These are phyloP conservation scores for Sinohyriopsis cumingii DNA, from an alignment of 2,888 invertebrate species.

Conservation along the genomic window DNA sequence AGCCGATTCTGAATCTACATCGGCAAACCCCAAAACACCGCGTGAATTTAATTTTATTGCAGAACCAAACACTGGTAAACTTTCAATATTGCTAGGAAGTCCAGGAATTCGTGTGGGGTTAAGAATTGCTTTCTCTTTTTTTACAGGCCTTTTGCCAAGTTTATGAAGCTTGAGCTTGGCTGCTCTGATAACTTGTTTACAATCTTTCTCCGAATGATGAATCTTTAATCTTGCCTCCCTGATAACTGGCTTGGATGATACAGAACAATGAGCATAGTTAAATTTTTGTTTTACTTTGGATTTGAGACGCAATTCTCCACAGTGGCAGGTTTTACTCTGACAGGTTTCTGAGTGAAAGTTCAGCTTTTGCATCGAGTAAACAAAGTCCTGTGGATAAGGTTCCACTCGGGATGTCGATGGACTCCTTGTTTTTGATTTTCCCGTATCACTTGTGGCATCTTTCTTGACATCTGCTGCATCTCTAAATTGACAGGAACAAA, in stretches of 20 bases:
- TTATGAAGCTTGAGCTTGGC: slow-evolving; percentile 54
- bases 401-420: slow-evolving; percentile 27
- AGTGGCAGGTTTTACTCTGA: slow-evolving; percentile 43
- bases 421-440: slow-evolving; percentile 4
- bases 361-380: slow-evolving; percentile 51
- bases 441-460: not conserved
- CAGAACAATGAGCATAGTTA: slow-evolving; percentile 46
- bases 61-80: slow-evolving; percentile 30
- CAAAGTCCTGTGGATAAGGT: slow-evolving; percentile 49
- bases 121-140: not conserved
- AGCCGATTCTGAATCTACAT: too few species aligned
- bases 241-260: slow-evolving; percentile 43
- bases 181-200: slow-evolving; percentile 55
- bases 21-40: too few species aligned
- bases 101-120: slow-evolving; percentile 4
- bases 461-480: not conserved
- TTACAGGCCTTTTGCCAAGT: slow-evolving; percentile 25
- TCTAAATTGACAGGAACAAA: too few species aligned
- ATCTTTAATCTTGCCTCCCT: slow-evolving; percentile 57
- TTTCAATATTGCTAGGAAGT: slow-evolving; percentile 3
- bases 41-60: too few species aligned
- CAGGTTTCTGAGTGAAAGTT: slow-evolving; percentile 49
- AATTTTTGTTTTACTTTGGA: slow-evolving; percentile 35
- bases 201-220: slow-evolving; percentile 60
- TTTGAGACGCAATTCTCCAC: slow-evolving; percentile 33